Evolutionary conservation across 2,888 invertebrate genomes (phyloP).

Genomic region (Charanyca ferruginea): DNA sequence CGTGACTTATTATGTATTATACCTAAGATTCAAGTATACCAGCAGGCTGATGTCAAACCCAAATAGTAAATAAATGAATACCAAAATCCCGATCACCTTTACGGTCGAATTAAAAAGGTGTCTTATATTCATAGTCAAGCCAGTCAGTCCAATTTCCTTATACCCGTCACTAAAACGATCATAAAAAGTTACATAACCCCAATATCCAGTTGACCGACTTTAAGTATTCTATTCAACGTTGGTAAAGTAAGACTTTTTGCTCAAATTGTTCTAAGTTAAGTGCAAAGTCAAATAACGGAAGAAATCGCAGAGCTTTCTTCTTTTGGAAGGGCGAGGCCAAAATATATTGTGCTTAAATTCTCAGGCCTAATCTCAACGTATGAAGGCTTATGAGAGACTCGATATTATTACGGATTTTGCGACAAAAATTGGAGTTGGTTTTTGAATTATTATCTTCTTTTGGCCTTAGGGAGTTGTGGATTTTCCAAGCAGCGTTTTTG

Average conservation of each 20-base stretch:
- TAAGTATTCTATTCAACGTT: conserved; percentile 39
- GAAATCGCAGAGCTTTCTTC: conserved; percentile 43
- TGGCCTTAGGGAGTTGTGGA: conserved; percentile 37
- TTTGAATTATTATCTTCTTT: conserved; percentile 49
- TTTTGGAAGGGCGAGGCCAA: conserved; percentile 30
- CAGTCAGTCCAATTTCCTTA: conserved; percentile 13
- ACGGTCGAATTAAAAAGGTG: conserved; percentile 1
- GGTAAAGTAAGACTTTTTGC: conserved; percentile 52
- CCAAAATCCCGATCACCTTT: not conserved
- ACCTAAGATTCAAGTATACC: no score
- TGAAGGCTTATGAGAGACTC: conserved; percentile 46
- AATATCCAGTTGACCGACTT: conserved; percentile 43
- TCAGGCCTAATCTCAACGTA: conserved; percentile 47
- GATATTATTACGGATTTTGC: conserved; percentile 49
- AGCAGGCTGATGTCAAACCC: no score
- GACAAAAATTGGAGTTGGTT: conserved; percentile 48
- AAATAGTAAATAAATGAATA: no score
- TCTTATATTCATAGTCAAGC: not conserved
- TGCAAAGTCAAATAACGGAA: conserved; percentile 57
- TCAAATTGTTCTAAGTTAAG: conserved; percentile 56
- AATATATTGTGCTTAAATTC: conserved; percentile 53
- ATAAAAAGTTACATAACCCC: conserved; percentile 33
- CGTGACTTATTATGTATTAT: no score
- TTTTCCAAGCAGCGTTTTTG: conserved; percentile 32
- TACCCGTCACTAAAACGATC: conserved; percentile 10